Evolutionary conservation across 1,140 invertebrate species (phyloP), one percentile per base, ranked within the genome.

Genomic region (Papilio polytes): DNA sequence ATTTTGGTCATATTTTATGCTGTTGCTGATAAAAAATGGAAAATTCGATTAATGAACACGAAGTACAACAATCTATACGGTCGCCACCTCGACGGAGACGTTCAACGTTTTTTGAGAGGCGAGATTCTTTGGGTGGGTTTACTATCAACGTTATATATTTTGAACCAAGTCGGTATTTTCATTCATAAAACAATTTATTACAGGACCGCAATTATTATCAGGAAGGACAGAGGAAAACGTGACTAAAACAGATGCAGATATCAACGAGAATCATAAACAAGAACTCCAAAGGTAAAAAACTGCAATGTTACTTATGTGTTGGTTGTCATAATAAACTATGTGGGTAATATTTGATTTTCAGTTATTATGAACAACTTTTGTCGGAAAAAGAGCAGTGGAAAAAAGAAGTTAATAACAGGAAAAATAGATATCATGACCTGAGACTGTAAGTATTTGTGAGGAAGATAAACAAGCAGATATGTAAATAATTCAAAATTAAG

Each of bases 361-460:
- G 93, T 41, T 94, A 94, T 85, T 87, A 89, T 84, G 82, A 92
- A 8, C 86, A 88, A 81, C 84, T 94, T 13, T 79, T 91, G 53
- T 81, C 80, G 72, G 93, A 94, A 83, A 94, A 94, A 82, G 88
- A 92, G 73, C 86, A 89, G 77, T 94, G 93, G 93, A 94, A 93
- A 85, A 92, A 87, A 80, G 92, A 93, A 85, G 90, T 92, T 18
- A 91, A 89, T n/a, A 84, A 84, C 12, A 89, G 92, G 74, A 77
- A 88, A 70, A 89, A 91, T 63, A 90, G 88, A 83, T 93, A 94
- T 81, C 89, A 94, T 87, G 92, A 94, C 78, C 79, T 93, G n/a
- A 88, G 86, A 83, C 87, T 91, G 93, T 94, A 88, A 87, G 92
- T 89, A 18, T 18, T 46, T n/a, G 2, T 46, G n/a, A 44, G 36